Percentiles rank a stretch among this genome's conserved stretches.
Evolutionary conservation across 2,113 vertebrate species (phyloP).

Genomic region (Lycocorax pyrrhopterus): DNA sequence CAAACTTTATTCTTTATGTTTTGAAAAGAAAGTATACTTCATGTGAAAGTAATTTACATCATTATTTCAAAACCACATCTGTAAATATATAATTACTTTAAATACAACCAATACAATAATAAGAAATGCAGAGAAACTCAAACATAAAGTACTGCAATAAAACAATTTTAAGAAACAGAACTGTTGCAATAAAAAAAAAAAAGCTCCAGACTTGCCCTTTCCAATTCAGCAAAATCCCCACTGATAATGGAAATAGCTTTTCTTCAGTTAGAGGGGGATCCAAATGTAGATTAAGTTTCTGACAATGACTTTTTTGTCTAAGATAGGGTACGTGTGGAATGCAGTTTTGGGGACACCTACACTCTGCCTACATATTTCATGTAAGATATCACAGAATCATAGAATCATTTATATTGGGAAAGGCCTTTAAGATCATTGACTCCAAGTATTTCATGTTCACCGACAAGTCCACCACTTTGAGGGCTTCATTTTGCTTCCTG

Average conservation of each 20-base stretch:
- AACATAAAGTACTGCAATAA: not conserved
- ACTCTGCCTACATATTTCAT: not conserved
- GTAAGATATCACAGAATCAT: not conserved
- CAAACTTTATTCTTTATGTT: not conserved
- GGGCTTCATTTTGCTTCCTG: not conserved
- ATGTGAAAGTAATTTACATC: not conserved
- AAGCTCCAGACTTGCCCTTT: not conserved
- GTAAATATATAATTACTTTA: conserved; percentile 14
- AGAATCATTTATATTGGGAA: not conserved
- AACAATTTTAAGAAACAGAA: not conserved
- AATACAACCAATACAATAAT: not conserved
- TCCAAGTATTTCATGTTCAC: not conserved
- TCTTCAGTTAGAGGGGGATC: not conserved
- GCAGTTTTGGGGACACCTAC: not conserved
- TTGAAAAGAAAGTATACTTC: conserved; percentile 1
- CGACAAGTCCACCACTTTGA: not conserved
- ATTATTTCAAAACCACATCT: conserved; percentile 18
- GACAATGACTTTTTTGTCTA: not conserved
- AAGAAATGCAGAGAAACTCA: not conserved
- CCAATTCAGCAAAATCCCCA: not conserved
- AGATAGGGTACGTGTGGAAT: not conserved
- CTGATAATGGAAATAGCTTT: not conserved
- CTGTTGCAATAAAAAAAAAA: not conserved
- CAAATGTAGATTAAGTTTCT: not conserved
- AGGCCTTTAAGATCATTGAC: not conserved